These are phyloP conservation scores for Centruroides sculpturatus DNA, from an alignment of 1,140 invertebrate genomes.

Conservation along the genomic window DNA sequence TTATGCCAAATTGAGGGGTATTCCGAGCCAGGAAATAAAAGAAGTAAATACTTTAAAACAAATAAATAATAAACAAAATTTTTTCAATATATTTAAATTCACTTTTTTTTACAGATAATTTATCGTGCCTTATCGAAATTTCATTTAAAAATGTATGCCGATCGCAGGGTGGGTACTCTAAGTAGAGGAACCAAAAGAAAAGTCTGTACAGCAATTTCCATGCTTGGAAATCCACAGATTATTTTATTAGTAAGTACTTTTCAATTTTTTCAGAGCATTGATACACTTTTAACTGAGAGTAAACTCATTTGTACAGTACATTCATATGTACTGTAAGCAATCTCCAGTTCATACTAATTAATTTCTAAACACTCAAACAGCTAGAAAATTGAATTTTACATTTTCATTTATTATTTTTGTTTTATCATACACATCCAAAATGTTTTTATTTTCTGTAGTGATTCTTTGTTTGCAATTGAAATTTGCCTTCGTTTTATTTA, in stretches of 20 bases:
- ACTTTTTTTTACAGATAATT: slow-evolving; percentile 21
- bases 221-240: slow-evolving; percentile 31
- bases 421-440: too few relatives aligned
- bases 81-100: neutral
- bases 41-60: neutral
- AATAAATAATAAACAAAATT: neutral
- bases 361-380: too few relatives aligned
- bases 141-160: slow-evolving; percentile 22
- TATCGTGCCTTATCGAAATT: slow-evolving; percentile 23
- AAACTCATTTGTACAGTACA: too few relatives aligned
- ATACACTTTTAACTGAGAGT: too few relatives aligned
- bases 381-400: neutral
- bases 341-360: too few relatives aligned
- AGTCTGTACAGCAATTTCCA: slow-evolving; percentile 31
- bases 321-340: too few relatives aligned
- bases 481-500: too few relatives aligned
- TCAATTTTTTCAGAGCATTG: neutral
- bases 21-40: neutral
- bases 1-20: slow-evolving; percentile 21
- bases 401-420: neutral
- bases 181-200: slow-evolving; percentile 34
- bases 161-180: slow-evolving; percentile 25
- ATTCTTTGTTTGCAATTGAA: too few relatives aligned
- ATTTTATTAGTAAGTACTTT: slow-evolving; percentile 27
- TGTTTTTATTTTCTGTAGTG: too few relatives aligned